Evolutionary conservation across 2,797 vertebrate genomes (phyloP).

Genomic region (Rhabdomys pumilio): DNA sequence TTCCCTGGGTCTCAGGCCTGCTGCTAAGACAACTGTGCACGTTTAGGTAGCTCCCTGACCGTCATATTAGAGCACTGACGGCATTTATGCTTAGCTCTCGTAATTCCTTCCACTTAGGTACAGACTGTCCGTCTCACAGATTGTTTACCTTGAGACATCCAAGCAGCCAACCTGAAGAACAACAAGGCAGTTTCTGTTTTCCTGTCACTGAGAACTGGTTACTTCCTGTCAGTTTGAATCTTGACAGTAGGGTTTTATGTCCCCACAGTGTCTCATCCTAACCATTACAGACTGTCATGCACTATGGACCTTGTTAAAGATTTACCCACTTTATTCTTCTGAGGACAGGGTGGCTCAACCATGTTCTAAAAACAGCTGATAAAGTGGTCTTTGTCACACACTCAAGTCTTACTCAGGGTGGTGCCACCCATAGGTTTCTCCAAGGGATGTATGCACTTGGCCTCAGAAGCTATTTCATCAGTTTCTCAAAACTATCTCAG

Average conservation of each 20-base stretch:
- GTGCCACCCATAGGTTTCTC: not conserved
- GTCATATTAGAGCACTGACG: not conserved
- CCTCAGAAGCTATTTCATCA: not conserved
- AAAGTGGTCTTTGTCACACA: slow-evolving; percentile 62
- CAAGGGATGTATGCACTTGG: not conserved
- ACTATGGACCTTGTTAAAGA: slow-evolving; percentile 83
- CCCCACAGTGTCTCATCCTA: not conserved
- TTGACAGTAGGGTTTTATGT: slow-evolving; percentile 28
- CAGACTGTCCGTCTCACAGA: not conserved
- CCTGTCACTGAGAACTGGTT: not conserved
- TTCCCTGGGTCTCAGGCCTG: not conserved
- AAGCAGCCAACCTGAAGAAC: not conserved
- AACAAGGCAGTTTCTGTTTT: not conserved
- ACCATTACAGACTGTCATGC: not conserved
- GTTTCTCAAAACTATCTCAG: not conserved
- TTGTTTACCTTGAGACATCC: slow-evolving; percentile 28
- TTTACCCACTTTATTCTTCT: slow-evolving; percentile 77
- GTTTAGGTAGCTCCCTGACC: not conserved
- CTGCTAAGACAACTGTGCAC: not conserved
- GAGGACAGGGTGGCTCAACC: slow-evolving; percentile 73
- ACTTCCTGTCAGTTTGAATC: not conserved
- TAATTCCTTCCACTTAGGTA: slow-evolving; percentile 6
- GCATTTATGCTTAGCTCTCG: not conserved
- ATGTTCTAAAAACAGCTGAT: slow-evolving; percentile 67
- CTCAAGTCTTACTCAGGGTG: slow-evolving; percentile 13